A percentile compares a stretch with the other conserved stretches of the same genome.
Evolutionary conservation across 1,140 invertebrate species (phyloP).

Genomic region (Diplogasteroides magnus): DNA sequence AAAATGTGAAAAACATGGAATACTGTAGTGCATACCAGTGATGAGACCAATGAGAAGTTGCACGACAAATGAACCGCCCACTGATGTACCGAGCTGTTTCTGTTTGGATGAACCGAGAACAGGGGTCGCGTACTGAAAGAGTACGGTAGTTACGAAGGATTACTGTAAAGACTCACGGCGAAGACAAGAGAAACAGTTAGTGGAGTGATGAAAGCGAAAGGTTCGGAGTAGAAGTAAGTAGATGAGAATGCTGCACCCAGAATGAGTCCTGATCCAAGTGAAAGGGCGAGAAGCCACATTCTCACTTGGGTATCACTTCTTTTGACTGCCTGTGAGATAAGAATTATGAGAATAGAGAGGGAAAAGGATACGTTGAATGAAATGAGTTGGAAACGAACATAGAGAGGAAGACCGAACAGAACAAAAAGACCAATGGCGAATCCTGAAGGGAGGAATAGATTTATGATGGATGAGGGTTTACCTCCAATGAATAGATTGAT

Average conservation of each 20-base stretch:
- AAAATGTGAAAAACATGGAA: too few relatives aligned
- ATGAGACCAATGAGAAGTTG: neutral
- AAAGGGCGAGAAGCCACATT: neutral
- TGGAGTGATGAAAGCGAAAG: neutral
- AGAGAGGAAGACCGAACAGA: neutral
- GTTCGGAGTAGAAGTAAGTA: neutral
- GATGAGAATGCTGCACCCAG: neutral
- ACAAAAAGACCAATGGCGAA: neutral
- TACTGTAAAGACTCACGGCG: too few relatives aligned
- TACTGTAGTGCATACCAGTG: neutral
- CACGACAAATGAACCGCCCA: neutral
- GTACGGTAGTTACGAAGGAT: neutral
- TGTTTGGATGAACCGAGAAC: too few relatives aligned
- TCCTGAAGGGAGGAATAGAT: neutral
- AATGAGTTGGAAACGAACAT: neutral
- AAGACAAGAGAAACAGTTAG: neutral
- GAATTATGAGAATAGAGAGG: neutral
- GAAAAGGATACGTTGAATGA: neutral
- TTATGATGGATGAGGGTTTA: neutral
- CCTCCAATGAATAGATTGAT: neutral
- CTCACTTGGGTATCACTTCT: neutral
- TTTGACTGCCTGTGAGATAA: neutral
- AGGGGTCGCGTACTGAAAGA: too few relatives aligned
- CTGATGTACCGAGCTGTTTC: neutral
- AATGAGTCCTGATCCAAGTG: neutral